Base-by-base conservation (phyloP, 1,140 invertebrate species). In the Solenopsis invicta region DNA sequence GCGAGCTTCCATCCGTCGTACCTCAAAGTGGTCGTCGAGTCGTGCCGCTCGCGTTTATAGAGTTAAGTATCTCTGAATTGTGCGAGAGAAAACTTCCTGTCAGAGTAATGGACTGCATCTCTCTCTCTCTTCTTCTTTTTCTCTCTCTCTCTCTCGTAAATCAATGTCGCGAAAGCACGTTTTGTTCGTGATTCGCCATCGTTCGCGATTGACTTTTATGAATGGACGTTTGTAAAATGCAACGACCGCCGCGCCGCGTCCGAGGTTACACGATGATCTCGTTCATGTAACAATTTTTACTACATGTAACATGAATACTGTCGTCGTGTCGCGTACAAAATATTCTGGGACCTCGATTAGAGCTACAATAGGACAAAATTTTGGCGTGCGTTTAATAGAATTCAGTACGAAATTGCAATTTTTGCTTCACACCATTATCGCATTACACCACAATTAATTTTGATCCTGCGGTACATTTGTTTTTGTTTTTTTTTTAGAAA, bases 61-160 rank as follows among this genome's bases (percentile, higher is more conserved):
- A 80, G 61, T 80, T 67, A 80, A 80, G 61, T 52, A 67, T 80
- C 76, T 80, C 45, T 80, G 76, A 80, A 52, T 80, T 37, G 45
- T 37, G 13, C 18, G 45, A 37, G 62, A 66, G 61, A 21, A 29
- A 67, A 67, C 29, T 67, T 37, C n/a, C 45, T 18, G 24, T 18
- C 52, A 3, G n/a, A 54, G 18, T 13, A 1, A 18, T 5, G 18
- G 9, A 41, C 34, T 12, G 29, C 29, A 29, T 29, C 2, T 62
- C 59, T 62, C 54, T 21, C 24, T 61, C 56, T 12, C 10, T 61
- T 37, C 16, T 64, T 2, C 29, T 29, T 29, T 16, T n/a, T n/a
- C 34, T 50, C 2, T 69, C 13, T 50, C 4, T 24, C 66, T 1
- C 9, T 78, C 59, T 50, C 76, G 29, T 67, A 67, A 52, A 67